Evolutionary conservation across 2,113 vertebrate species (phyloP), one percentile per base, ranked within the genome.

Genomic region (Mastomys natalensis): DNA sequence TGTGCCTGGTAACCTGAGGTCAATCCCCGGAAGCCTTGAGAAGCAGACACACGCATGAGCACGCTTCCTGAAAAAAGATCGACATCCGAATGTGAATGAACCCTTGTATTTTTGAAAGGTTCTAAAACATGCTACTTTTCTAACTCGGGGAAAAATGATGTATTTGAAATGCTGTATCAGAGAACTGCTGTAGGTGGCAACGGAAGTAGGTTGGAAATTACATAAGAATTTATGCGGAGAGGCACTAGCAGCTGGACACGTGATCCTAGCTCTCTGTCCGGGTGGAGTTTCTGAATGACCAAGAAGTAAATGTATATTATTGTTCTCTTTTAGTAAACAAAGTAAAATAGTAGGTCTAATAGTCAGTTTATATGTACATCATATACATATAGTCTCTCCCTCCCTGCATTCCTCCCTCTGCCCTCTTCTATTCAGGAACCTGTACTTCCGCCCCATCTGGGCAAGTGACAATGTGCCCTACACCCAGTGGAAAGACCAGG

Each of bases 271-370:
- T 94, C 80, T 87, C 37, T 1, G 4, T 13, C 91, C 5, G 12
- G 40, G 13, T 16, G 24, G 26, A 81, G 40, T 24, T 45, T 74
- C 7, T 26, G 29, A 45, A 68, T 82, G 16, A 91, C 31, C 29
- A 73, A n/a, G 24, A 73, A 40, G 68, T 51, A 12, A n/a, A n/a
- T 51, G 37, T 12, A 15, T 34, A 62, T 87, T 90, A 43, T 76
- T 89, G 68, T 8, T n/a, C 87, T 73, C 11, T 19, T 95, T 85
- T 90, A 95, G 58, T 66, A 82, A 78, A 64, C 43, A 60, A 95
- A 90, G 60, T 58, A 51, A 96, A 93, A 80, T 13, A 40, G 87
- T 74, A 68, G 58, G 21, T 43, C 60, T 94, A 70, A 89, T 77
- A 62, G 40, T 37, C 55, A 48, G 82, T 64, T 48, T 48, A 4